Evolutionary conservation across 2,113 vertebrate species (phyloP).

Genomic region (Chaetorhynchus papuensis): DNA sequence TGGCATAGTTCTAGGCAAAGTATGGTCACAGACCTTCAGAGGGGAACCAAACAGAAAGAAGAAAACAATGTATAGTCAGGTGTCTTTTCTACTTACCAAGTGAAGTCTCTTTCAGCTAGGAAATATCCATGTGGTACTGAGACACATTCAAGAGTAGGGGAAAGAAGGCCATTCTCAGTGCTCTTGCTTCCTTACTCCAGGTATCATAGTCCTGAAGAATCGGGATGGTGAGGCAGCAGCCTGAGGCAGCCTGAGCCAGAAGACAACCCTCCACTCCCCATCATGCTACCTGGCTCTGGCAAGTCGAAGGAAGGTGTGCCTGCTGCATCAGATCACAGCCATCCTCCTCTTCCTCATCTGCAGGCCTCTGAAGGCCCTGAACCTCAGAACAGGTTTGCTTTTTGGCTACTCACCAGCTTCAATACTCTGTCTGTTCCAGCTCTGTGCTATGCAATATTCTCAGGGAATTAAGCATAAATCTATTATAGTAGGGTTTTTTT

Average conservation of each 20-base stretch:
- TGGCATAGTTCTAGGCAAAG: neutral
- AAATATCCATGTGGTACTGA: neutral
- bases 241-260: accelerated
- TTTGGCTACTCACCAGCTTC: neutral
- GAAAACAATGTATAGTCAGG: accelerated
- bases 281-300: neutral
- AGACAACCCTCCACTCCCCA: accelerated
- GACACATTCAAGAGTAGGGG: neutral
- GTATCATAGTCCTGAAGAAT: neutral
- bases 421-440: neutral
- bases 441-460: neutral
- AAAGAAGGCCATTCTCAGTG: neutral
- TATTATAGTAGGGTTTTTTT: neutral
- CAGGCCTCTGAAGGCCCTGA: neutral
- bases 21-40: neutral
- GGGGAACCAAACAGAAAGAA: neutral
- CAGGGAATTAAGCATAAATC: neutral
- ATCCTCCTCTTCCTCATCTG: neutral
- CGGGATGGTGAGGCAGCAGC: neutral
- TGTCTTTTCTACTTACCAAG: neutral
- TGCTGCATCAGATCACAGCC: neutral
- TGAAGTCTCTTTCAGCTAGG: neutral
- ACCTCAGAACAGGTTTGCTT: neutral
- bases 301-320: accelerated
- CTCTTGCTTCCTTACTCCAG: neutral